A percentile compares a stretch with the other conserved stretches of the same genome.
These are phyloP conservation scores for Drosophila gunungcola DNA, from an alignment of 1,140 invertebrate genomes.

Conservation along the genomic window DNA sequence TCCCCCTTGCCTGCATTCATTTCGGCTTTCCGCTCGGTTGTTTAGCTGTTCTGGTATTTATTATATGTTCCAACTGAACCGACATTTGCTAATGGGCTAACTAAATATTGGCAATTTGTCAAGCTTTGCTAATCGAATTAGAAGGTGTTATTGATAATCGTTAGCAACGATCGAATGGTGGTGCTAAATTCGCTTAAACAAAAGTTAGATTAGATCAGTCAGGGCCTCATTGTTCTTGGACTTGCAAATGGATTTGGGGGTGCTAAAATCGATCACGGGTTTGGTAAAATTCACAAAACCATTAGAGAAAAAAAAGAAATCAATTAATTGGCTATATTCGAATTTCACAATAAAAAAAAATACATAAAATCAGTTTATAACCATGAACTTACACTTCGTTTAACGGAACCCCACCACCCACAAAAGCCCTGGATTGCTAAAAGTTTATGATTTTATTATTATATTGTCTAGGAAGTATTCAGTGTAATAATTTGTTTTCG, in stretches of 20 bases:
- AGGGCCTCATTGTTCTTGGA: constrained; percentile 34
- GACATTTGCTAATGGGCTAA: constrained; percentile 52
- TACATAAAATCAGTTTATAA: no score
- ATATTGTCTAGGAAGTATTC: no score
- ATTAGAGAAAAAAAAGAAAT: not conserved
- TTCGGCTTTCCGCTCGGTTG: not conserved
- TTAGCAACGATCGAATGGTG: constrained; percentile 22
- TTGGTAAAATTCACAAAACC: constrained; percentile 4
- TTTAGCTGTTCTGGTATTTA: constrained; percentile 18
- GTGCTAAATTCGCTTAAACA: constrained; percentile 56
- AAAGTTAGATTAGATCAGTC: constrained; percentile 35
- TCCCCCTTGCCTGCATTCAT: constrained; percentile 5
- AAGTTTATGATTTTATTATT: no score
- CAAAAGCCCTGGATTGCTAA: no score
- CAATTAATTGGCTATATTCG: no score
- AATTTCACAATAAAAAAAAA: no score
- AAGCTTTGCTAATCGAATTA: constrained; percentile 68
- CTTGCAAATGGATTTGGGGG: constrained; percentile 15
- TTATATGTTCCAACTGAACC: constrained; percentile 35
- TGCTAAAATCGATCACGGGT: constrained; percentile 64
- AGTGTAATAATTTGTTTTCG: no score
- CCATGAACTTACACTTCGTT: no score
- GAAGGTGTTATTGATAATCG: constrained; percentile 28
- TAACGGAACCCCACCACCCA: no score
- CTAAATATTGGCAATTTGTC: constrained; percentile 60